Conservation (phyloP, 2,113 vertebrate species). For the Oplegnathus fasciatus region DNA sequence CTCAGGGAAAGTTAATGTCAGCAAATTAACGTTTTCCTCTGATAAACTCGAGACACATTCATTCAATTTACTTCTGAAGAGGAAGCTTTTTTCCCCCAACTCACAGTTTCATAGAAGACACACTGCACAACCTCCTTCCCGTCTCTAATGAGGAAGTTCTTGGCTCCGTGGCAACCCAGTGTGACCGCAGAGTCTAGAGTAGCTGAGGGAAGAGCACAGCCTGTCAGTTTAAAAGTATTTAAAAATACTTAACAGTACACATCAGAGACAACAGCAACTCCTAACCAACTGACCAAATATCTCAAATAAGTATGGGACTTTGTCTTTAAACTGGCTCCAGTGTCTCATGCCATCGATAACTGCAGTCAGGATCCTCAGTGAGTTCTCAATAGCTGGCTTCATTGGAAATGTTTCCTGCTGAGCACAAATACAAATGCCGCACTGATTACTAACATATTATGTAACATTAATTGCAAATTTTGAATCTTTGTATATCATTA, state of each 20-base stretch:
- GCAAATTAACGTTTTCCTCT: not conserved
- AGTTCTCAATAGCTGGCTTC: conserved; percentile 84
- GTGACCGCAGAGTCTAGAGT: conserved; percentile 95
- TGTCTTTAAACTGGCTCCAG: conserved; percentile 91
- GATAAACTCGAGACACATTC: not conserved
- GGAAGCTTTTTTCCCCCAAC: conserved; percentile 69
- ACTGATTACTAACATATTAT: not conserved
- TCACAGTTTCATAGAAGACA: conserved; percentile 95
- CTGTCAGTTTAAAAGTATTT: conserved; percentile 13
- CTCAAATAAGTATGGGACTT: conserved; percentile 90
- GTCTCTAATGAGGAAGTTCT: conserved; percentile 94
- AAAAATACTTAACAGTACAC: not conserved
- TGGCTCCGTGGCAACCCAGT: conserved; percentile 87
- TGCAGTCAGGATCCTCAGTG: conserved; percentile 90
- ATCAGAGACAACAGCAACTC: not conserved
- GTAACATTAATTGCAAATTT: not conserved
- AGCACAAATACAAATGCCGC: conserved; percentile 14
- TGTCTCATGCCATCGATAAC: conserved; percentile 93
- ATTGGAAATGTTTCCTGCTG: conserved; percentile 72
- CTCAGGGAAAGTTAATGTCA: not conserved
- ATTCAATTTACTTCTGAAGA: not conserved
- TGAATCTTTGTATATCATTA: not conserved
- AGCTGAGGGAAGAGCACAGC: conserved; percentile 79
- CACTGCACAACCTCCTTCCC: conserved; percentile 89
- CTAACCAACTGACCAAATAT: conserved; percentile 88